phyloP scores from a whole-genome alignment of 2,888 invertebrate genomes.

The Oxycera nigricornis region DNA sequence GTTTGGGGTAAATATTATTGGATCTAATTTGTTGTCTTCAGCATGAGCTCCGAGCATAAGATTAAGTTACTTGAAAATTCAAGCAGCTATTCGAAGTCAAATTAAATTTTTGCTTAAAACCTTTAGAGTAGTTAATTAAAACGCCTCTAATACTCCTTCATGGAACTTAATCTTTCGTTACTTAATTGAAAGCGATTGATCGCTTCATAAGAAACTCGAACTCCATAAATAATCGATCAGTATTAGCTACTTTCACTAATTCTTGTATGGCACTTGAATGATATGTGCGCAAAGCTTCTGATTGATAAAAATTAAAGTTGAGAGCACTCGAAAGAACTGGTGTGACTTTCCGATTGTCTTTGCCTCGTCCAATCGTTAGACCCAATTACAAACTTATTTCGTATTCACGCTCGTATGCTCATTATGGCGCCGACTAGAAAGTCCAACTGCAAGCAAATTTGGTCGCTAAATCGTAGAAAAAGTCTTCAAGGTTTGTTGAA shows the following conservation, averaged over 20 bases:
- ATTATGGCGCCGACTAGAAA: constrained; percentile 17
- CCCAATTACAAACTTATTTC: constrained; percentile 32
- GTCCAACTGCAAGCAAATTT: constrained; percentile 16
- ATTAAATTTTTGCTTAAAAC: too few relatives aligned
- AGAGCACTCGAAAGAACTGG: not conserved
- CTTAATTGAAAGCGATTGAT: too few relatives aligned
- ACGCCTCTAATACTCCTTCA: too few relatives aligned
- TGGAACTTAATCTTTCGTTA: too few relatives aligned
- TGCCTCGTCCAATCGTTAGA: not conserved
- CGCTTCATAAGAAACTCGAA: not conserved
- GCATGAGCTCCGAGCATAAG: too few relatives aligned
- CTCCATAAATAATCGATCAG: not conserved
- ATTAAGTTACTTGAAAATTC: too few relatives aligned
- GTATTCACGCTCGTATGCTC: not conserved
- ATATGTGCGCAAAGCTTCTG: not conserved
- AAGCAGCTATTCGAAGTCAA: too few relatives aligned
- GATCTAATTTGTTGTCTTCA: too few relatives aligned
- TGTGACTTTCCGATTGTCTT: constrained; percentile 3
- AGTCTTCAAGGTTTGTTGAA: constrained; percentile 33
- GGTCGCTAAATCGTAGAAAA: constrained; percentile 7
- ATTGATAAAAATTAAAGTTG: not conserved
- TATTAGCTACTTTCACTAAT: constrained; percentile 15
- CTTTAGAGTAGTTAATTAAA: too few relatives aligned
- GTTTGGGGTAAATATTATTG: too few relatives aligned
- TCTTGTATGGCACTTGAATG: not conserved